Base-by-base conservation (phyloP, 2,888 invertebrate species). In the Crossocerus cetratus region DNA sequence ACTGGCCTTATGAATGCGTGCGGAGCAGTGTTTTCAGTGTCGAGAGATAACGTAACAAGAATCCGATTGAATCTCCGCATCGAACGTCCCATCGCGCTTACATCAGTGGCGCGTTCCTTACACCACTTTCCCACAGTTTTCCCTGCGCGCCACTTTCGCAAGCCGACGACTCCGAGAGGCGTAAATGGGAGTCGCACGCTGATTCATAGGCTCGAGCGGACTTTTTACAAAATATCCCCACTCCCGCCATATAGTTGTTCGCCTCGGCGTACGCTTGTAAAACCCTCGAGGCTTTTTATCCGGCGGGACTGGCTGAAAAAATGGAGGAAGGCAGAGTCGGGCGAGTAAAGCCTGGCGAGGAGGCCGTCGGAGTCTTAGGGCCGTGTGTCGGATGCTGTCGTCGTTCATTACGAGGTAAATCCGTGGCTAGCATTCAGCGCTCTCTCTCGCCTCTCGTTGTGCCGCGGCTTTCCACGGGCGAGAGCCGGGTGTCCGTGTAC, bases 341-440 rank as follows among this genome's bases (percentile, higher is more conserved):
- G 8, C 8, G 8, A 32, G 32, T 32, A 32, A 32, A 32, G 32
- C 49, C 49, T 0, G 1, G 44, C 44, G 16, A 54, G 59, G 56
- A 72, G 43, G 44, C 66, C 14, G 59, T 42, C 54, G 55, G 32
- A 16, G 43, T 64, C 60, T 64, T 55, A 67, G 61, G 58, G 21
- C 21, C 55, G 44, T 63, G 44, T 65, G 69, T 76, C 76, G 74
- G 81, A 81, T 72, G 71, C 76, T 76, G 81, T 78, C 77, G 74
- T 73, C 74, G 69, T 81, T 81, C 77, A 69, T 81, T 79, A 77
- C 74, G 54, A 18, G 64, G 32, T 68, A 64, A 72, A 81, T 79
- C 74, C 70, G 68, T 32, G 14, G 49, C 49, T 68, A 32, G 79
- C 69, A 73, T 78, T 77, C 73, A 73, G 79, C 32, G 32, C 8